Evolutionary conservation across 2,888 invertebrate species (phyloP).

Genomic region (Oscheius sp.): DNA sequence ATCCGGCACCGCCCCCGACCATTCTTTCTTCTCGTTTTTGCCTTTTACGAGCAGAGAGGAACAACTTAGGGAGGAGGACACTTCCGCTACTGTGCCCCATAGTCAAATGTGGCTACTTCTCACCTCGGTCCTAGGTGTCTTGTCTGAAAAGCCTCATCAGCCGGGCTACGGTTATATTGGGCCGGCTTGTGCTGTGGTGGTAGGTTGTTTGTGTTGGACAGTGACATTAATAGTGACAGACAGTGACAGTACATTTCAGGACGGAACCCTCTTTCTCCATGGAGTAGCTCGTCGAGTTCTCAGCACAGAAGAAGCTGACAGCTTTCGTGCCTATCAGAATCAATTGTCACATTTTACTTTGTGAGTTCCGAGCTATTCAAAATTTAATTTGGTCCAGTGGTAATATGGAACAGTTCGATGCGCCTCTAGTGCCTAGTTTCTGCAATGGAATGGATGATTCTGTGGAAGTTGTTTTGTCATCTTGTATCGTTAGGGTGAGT

Average conservation of each 20-base stretch:
- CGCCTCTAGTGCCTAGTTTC: slow-evolving; percentile 51
- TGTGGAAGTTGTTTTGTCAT: slow-evolving; percentile 52
- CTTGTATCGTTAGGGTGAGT: slow-evolving; percentile 53
- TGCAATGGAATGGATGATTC: slow-evolving; percentile 58
- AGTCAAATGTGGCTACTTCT: slow-evolving; percentile 23
- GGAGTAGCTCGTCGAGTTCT: slow-evolving; percentile 50
- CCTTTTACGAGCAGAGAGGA: not conserved
- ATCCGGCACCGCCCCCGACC: slow-evolving; percentile 5
- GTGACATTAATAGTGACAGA: not conserved
- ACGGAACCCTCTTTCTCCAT: slow-evolving; percentile 52
- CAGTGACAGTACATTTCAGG: slow-evolving; percentile 33
- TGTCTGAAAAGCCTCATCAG: slow-evolving; percentile 6
- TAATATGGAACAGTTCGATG: slow-evolving; percentile 18
- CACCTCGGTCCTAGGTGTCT: not conserved
- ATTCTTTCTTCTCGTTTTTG: slow-evolving; percentile 20
- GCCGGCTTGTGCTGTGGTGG: slow-evolving; percentile 59
- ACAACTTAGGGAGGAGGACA: not conserved
- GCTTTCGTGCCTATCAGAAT: slow-evolving; percentile 36
- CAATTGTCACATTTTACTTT: slow-evolving; percentile 45
- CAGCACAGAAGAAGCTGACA: slow-evolving; percentile 42
- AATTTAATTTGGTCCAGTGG: slow-evolving; percentile 12
- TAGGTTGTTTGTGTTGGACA: slow-evolving; percentile 26
- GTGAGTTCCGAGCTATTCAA: slow-evolving; percentile 32
- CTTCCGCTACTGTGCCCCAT: slow-evolving; percentile 4
- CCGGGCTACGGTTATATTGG: slow-evolving; percentile 74